These are phyloP conservation scores for Drosophila testacea DNA, from an alignment of 2,888 invertebrate species.

Conservation along the genomic window DNA sequence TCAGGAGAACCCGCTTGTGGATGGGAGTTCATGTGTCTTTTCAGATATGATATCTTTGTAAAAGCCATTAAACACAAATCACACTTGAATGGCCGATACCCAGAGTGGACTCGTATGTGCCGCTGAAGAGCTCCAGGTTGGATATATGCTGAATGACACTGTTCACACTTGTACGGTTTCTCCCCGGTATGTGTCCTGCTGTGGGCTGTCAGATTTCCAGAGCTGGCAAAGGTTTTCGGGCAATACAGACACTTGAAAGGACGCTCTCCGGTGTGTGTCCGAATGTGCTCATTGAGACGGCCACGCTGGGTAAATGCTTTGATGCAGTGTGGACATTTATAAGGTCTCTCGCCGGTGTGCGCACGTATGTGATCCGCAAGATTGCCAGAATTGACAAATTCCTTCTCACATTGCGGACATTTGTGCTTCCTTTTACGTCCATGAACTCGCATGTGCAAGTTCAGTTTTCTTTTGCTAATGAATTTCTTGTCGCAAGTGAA, in stretches of 20 bases:
- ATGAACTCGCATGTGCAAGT: constrained; percentile 24
- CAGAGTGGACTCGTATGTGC: constrained; percentile 11
- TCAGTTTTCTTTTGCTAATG: constrained; percentile 83
- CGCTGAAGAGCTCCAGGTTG: constrained; percentile 26
- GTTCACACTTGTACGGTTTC: constrained; percentile 19
- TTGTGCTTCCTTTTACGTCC: constrained; percentile 20
- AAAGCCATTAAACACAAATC: constrained; percentile 28
- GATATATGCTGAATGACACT: constrained; percentile 21
- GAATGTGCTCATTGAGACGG: constrained; percentile 86
- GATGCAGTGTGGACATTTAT: constrained; percentile 86
- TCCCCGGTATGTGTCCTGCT: constrained; percentile 14
- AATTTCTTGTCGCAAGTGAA: constrained; percentile 83
- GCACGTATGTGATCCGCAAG: constrained; percentile 86
- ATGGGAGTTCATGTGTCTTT: constrained; percentile 30
- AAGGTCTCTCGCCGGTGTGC: constrained; percentile 86
- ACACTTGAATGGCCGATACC: constrained; percentile 22
- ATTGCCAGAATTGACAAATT: constrained; percentile 73
- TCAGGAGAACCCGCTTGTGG: background rate
- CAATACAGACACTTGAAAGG: constrained; percentile 86
- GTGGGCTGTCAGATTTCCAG: constrained; percentile 33
- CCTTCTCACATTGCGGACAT: constrained; percentile 25
- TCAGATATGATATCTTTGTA: constrained; percentile 24
- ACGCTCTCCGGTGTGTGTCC: constrained; percentile 86
- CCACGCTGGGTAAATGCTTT: constrained; percentile 87
- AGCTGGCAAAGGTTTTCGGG: constrained; percentile 67